Percentiles rank a stretch among this genome's conserved stretches.
Conservation (phyloP, 2,797 vertebrate genomes). For the Antrozous pallidus region DNA sequence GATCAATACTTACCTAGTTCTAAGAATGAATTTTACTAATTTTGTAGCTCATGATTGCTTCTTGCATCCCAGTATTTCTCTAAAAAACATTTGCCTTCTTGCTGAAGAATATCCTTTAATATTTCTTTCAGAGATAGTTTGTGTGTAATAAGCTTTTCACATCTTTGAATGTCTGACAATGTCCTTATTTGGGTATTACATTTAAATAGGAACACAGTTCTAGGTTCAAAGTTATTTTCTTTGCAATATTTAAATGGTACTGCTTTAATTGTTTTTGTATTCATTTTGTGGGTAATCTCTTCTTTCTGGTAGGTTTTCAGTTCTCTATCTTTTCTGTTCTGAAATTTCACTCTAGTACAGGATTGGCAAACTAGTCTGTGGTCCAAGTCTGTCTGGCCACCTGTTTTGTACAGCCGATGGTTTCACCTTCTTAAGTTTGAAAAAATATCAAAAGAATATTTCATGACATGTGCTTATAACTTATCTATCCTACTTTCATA, state of each 20-base stretch:
- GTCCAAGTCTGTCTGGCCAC: not conserved
- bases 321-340: not conserved
- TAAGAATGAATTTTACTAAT: conserved; percentile 20
- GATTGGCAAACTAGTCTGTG: not conserved
- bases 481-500: not conserved
- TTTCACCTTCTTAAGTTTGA: conserved; percentile 46
- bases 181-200: not conserved
- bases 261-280: conserved; percentile 11
- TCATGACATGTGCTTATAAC: not conserved
- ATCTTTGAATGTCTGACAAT: not conserved
- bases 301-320: conserved; percentile 5
- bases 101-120: not conserved
- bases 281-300: not conserved
- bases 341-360: conserved; percentile 2
- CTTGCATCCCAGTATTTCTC: not conserved
- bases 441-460: conserved; percentile 17
- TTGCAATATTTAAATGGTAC: not conserved
- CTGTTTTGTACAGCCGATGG: not conserved
- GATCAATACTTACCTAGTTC: not conserved
- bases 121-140: conserved; percentile 1
- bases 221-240: conserved; percentile 25
- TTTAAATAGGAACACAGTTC: conserved; percentile 28
- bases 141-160: not conserved
- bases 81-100: conserved; percentile 1
- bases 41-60: not conserved